Base-by-base conservation (phyloP, 2,888 invertebrate species). In the Carpatolechia fugitivella region DNA sequence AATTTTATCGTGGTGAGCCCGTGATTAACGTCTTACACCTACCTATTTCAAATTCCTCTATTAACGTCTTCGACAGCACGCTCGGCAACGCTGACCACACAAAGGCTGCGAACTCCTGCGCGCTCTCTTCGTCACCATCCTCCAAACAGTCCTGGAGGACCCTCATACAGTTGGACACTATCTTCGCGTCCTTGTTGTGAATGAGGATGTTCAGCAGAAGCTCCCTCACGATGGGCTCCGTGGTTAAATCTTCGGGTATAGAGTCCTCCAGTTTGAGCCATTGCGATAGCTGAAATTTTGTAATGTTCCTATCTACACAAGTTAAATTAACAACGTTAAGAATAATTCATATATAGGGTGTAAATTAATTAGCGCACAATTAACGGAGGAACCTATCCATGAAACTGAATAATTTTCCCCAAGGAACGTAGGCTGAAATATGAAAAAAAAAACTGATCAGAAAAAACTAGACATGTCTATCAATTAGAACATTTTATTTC, bases 231-330 rank as follows among this genome's bases (percentile, higher is more conserved):
- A 72, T 52, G 0, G 79, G 74, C 18, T 83, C 74, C 10, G 70
- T 66, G 55, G 76, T 72, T 10, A 90, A 68, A 8, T 84, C 85
- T 1, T 70, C 62, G 4, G 89, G 89, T n/a, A 90, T 55, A 0
- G 71, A 65, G 48, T 82, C 78, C 66, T 88, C 88, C 0, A 59
- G 70, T 66, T 79, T 78, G 0, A 90, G 69, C 90, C 90, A 89
- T 71, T 86, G 78, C 5, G 84, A 78, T 13, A 89, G 60, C 90
- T 89, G 24, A 72, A 44, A 41, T 41, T 16, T 6, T 0, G 13
- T 6, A n/a, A 14, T 13, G n/a, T 24, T 6, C 3, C 24, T 24
- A 24, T 24, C 6, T n/a, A n/a, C n/a, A n/a, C n/a, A n/a, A n/a
- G n/a, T n/a, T n/a, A n/a, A n/a, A n/a, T n/a, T n/a, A n/a, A n/a